Evolutionary conservation across 2,888 invertebrate genomes (phyloP).

Genomic region (Athripsodes cinereus): DNA sequence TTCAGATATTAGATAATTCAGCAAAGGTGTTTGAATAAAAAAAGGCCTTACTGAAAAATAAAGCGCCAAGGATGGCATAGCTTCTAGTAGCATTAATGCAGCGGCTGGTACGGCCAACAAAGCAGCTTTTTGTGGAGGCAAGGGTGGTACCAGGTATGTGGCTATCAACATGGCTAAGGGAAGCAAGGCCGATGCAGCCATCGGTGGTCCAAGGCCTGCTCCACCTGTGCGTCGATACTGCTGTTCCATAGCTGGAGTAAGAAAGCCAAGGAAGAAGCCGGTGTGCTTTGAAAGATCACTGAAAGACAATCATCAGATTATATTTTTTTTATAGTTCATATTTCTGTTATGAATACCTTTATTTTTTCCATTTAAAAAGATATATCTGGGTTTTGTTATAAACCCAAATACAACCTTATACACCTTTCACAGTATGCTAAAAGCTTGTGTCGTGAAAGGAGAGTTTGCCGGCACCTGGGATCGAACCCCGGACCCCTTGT

Average conservation of each 20-base stretch:
- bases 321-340: too few species aligned
- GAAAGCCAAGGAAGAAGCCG: conserved; percentile 42
- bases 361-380: too few species aligned
- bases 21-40: too few species aligned
- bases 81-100: conserved; percentile 35
- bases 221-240: conserved; percentile 36
- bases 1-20: too few species aligned
- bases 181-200: conserved; percentile 39
- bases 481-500: too few species aligned
- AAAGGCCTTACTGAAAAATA: conserved; percentile 34
- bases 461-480: too few species aligned
- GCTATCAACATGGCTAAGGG: conserved; percentile 45
- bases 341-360: too few species aligned
- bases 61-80: conserved; percentile 38
- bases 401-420: too few species aligned
- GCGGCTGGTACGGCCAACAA: conserved; percentile 34
- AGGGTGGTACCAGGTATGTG: conserved; percentile 37
- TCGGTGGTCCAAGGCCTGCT: conserved; percentile 13
- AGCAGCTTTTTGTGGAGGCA: conserved; percentile 21
- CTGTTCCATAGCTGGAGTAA: conserved; percentile 37
- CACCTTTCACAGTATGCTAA: too few species aligned
- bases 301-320: conserved; percentile 22
- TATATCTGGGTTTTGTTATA: too few species aligned
- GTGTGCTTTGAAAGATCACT: conserved; percentile 42
- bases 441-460: too few species aligned